Base-by-base conservation (phyloP, 1,140 invertebrate genomes). In the Drosophila sulfurigaster region DNA sequence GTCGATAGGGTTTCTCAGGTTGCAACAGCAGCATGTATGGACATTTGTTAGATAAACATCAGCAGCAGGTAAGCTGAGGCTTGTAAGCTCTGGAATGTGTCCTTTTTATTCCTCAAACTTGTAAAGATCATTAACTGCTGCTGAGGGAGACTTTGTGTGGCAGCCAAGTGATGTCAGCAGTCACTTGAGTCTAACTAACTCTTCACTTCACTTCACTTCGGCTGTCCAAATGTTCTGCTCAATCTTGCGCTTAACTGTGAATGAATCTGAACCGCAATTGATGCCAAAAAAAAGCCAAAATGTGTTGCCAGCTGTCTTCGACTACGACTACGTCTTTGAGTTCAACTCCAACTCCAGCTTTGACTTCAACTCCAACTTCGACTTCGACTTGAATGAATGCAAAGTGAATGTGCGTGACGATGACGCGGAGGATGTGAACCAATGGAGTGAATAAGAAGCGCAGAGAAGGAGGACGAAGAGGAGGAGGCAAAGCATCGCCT, bases 341-440 rank as follows among this genome's bases (percentile, higher is more conserved):
- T 20, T 13, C 16, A 11, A 38, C 46, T 54, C 10, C 8, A 16
- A 20, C 59, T 51, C 6, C 11, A 41, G 10, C 38, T 30, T 15
- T 11, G 25, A 38, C 32, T 49, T 45, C 45, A 52, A 15, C 59
- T 38, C 28, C 35, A 46, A 15, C 64, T 51, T 58, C 63, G 58
- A 64, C 69, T 82, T 64, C 66, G 82, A 72, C 51, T 81, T 81
- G 66, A 82, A 87, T 82, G 82, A 74, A 87, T 87, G 83, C 82
- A 87, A 87, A 87, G 82, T 88, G 83, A 82, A 76, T 82, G 79
- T 88, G 82, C 82, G 82, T 88, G 82, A 87, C 72, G 82, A 74
- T 74, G 75, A 78, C 64, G 71, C 65, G 65, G 16, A 69, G 65
- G 71, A 74, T 69, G 71, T 20, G 16, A 52, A 30, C 2, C 3